phyloP scores from a whole-genome alignment of 2,888 invertebrate species.

The Chesias legatella region DNA sequence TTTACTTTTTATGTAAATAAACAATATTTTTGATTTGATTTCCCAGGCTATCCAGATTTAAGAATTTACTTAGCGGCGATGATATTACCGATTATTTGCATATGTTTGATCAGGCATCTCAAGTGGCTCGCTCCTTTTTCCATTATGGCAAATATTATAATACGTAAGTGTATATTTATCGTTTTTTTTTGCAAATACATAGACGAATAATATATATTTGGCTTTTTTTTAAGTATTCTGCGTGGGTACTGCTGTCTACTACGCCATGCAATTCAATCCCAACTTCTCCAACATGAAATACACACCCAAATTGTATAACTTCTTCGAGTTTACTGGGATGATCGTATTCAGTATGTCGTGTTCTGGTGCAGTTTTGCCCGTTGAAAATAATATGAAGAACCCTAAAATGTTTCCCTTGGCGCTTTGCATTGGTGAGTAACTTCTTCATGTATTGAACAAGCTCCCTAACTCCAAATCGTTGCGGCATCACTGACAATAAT shows the following conservation, averaged over 20 bases:
- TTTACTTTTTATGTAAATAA: background rate
- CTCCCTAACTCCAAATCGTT: too few species aligned
- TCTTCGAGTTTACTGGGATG: conserved; percentile 70
- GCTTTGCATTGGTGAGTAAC: conserved; percentile 40
- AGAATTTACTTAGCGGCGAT: conserved; percentile 45
- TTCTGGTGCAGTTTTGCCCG: conserved; percentile 52
- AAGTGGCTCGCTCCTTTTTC: conserved; percentile 63
- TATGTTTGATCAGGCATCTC: conserved; percentile 55
- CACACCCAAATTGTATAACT: conserved; percentile 16
- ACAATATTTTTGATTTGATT: background rate
- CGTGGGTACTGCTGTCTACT: conserved; percentile 42
- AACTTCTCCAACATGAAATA: conserved; percentile 30
- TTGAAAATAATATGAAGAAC: conserved; percentile 60
- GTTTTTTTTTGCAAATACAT: background rate
- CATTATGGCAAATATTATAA: conserved; percentile 44
- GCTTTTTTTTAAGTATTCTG: conserved; percentile 43
- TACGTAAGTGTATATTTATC: conserved; percentile 53
- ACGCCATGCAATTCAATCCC: conserved; percentile 43
- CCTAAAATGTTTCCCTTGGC: conserved; percentile 41
- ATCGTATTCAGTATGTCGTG: conserved; percentile 79
- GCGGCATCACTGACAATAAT: too few species aligned
- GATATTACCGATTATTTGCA: conserved; percentile 43
- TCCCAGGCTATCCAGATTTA: conserved; percentile 46
- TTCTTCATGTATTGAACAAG: too few species aligned
- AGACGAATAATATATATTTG: background rate